Evolutionary conservation across 2,797 vertebrate species (phyloP).

Genomic region (Eleutherodactylus coqui): DNA sequence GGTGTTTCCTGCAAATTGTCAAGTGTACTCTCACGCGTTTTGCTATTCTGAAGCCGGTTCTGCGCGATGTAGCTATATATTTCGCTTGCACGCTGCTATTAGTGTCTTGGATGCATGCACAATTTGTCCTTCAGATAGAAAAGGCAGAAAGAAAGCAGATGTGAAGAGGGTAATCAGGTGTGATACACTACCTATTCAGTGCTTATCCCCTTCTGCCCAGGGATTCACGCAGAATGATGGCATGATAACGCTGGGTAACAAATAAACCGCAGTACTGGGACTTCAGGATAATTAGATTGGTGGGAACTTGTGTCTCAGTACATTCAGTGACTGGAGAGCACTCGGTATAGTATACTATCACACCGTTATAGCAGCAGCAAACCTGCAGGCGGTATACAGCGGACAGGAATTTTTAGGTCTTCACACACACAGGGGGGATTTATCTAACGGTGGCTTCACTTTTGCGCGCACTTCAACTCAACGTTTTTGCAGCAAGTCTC

Average conservation of each 20-base stretch:
- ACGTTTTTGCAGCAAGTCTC: too few relatives aligned
- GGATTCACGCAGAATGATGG: conserved; percentile 32
- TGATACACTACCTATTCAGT: conserved; percentile 46
- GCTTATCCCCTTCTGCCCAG: conserved; percentile 37
- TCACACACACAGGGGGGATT: too few relatives aligned
- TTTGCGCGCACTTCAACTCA: too few relatives aligned
- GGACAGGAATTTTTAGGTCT: not conserved
- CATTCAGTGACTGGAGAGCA: not conserved
- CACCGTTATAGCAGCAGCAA: not conserved
- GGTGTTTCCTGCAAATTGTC: conserved; percentile 54
- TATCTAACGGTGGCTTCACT: too few relatives aligned
- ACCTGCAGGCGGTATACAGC: not conserved
- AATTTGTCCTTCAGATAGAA: conserved; percentile 58
- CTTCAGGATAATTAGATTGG: conserved; percentile 43
- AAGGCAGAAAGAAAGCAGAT: conserved; percentile 5
- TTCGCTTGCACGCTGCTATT: conserved; percentile 47
- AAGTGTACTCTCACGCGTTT: conserved; percentile 36
- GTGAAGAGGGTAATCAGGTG: conserved; percentile 56
- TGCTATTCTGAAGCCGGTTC: conserved; percentile 26
- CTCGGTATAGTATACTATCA: not conserved
- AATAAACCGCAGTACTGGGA: conserved; percentile 36
- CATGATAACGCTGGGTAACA: conserved; percentile 36
- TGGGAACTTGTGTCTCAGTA: conserved; percentile 4
- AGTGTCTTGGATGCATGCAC: conserved; percentile 53
- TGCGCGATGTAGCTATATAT: conserved; percentile 37